Conservation (phyloP, 2,113 vertebrate species). For the Clupea harengus region DNA sequence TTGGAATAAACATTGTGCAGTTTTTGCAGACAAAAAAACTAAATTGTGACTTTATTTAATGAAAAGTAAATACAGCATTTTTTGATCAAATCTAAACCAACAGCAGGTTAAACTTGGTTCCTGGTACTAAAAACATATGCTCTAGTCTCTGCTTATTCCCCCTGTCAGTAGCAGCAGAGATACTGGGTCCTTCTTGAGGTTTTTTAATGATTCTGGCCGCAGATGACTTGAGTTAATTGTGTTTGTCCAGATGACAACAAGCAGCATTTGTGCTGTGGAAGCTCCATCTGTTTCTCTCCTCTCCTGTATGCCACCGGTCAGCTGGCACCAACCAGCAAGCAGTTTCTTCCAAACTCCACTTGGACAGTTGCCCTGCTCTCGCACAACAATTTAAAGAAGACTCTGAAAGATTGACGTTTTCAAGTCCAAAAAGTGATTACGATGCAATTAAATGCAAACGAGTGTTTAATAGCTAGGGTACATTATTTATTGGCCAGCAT, state of each 20-base stretch:
- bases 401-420: slow-evolving; percentile 34
- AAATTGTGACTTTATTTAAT: neutral
- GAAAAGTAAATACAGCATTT: neutral
- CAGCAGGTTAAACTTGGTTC: neutral
- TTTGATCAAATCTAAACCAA: neutral
- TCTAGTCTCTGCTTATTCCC: neutral
- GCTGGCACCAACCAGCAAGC: slow-evolving; percentile 12
- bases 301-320: neutral
- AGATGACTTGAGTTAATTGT: neutral
- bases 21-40: neutral
- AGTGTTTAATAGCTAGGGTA: slow-evolving; percentile 45
- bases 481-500: slow-evolving; percentile 51
- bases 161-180: neutral
- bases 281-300: slow-evolving; percentile 24
- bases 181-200: neutral
- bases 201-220: neutral
- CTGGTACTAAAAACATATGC: neutral
- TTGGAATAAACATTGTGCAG: neutral
- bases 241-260: slow-evolving; percentile 29
- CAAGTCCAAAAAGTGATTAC: slow-evolving; percentile 39
- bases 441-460: slow-evolving; percentile 51
- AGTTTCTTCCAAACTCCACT: neutral
- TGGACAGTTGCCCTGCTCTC: slow-evolving; percentile 7
- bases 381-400: slow-evolving; percentile 8
- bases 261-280: slow-evolving; percentile 1